These are phyloP conservation scores for Phaethornis superciliosus DNA, from an alignment of 2,113 vertebrate species.

Conservation along the genomic window DNA sequence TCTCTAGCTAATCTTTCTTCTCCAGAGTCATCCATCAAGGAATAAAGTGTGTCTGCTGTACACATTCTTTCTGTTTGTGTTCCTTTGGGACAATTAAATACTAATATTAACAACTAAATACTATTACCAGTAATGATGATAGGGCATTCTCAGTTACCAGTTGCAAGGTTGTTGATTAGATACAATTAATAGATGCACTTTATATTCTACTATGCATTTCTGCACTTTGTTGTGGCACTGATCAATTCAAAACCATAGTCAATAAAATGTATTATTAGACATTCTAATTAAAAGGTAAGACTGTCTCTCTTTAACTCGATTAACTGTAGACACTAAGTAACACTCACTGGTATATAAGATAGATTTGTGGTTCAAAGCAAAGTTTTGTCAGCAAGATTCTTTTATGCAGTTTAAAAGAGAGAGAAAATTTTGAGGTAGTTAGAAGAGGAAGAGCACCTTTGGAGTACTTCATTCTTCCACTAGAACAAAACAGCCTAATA, in stretches of 20 bases:
- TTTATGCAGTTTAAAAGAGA: neutral
- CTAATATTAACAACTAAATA: neutral
- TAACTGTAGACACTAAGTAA: neutral
- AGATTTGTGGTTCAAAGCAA: neutral
- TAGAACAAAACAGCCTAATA: neutral
- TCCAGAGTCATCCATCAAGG: neutral
- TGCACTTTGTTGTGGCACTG: neutral
- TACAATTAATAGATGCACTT: neutral
- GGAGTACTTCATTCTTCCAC: neutral
- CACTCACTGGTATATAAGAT: neutral
- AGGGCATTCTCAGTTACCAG: neutral
- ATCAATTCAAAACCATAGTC: constrained; percentile 4
- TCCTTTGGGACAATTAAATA: constrained; percentile 1
- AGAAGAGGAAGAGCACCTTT: neutral
- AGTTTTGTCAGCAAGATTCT: neutral
- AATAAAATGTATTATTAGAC: neutral
- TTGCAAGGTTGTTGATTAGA: neutral
- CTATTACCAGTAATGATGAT: neutral
- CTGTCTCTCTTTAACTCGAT: neutral
- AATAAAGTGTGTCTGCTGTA: neutral
- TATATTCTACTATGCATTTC: neutral
- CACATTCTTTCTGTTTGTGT: neutral
- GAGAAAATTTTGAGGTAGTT: neutral
- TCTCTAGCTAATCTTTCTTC: neutral
- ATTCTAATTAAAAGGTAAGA: neutral